Conservation (phyloP, 2,113 vertebrate species). For the Macrotus californicus region DNA sequence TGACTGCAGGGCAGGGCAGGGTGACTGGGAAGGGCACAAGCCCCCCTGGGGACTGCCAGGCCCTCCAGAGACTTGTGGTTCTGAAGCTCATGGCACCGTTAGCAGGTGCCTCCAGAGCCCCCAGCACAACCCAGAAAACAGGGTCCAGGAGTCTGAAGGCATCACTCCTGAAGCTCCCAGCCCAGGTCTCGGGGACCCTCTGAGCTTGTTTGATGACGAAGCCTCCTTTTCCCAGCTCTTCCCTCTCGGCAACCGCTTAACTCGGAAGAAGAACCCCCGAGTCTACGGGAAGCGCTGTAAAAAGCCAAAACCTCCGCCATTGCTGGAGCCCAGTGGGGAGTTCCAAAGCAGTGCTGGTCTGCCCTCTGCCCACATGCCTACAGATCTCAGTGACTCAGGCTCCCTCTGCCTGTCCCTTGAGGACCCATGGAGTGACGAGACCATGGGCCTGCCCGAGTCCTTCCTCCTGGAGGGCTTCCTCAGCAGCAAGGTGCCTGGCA, state of each 20-base stretch:
- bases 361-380: slow-evolving; percentile 47
- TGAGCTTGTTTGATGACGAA: slow-evolving; percentile 87
- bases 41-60: rapidly evolving
- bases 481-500: slow-evolving; percentile 71
- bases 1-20: neutral
- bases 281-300: slow-evolving; percentile 91
- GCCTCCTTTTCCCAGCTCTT: slow-evolving; percentile 90
- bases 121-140: rapidly evolving
- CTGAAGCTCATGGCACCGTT: neutral
- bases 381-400: slow-evolving; percentile 76
- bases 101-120: neutral
- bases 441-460: slow-evolving; percentile 85
- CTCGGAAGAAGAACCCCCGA: slow-evolving; percentile 86
- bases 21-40: rapidly evolving
- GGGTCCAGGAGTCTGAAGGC: rapidly evolving
- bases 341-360: rapidly evolving
- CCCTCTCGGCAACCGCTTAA: slow-evolving; percentile 85
- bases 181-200: slow-evolving; percentile 70
- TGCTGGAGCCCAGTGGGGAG: neutral
- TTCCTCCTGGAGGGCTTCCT: slow-evolving; percentile 88
- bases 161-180: neutral
- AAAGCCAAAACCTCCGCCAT: slow-evolving; percentile 74
- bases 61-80: rapidly evolving
- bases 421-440: slow-evolving; percentile 83
- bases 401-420: slow-evolving; percentile 79